Conservation (phyloP, 2,888 invertebrate genomes). For the Mesopsocus fuscifrons region DNA sequence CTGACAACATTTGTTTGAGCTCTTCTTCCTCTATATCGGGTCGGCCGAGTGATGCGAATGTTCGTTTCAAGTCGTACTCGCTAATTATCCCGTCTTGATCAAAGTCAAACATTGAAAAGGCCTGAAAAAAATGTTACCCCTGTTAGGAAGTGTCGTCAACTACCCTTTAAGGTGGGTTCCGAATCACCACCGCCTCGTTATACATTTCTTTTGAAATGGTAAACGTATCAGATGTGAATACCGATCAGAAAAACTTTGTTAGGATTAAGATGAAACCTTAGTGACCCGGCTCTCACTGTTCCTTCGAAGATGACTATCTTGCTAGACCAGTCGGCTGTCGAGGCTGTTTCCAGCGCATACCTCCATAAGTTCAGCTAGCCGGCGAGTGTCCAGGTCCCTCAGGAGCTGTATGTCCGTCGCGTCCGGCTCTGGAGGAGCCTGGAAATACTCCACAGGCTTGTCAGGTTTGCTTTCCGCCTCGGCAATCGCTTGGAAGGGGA, state of each 20-base stretch:
- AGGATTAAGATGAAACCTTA: too few species aligned
- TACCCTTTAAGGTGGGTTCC: too few species aligned
- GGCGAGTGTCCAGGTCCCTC: conserved; percentile 2
- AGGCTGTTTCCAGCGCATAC: conserved; percentile 9
- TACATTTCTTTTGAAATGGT: too few species aligned
- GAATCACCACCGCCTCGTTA: too few species aligned
- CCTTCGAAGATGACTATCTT: too few species aligned
- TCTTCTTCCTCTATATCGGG: conserved; percentile 33
- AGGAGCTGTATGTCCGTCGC: not conserved
- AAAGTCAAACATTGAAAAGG: conserved; percentile 42
- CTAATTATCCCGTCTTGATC: conserved; percentile 45
- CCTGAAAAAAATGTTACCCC: conserved; percentile 25
- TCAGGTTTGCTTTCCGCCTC: not conserved
- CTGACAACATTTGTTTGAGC: conserved; percentile 39
- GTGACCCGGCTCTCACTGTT: too few species aligned
- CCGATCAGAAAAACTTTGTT: too few species aligned
- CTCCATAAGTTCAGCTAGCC: conserved; percentile 11
- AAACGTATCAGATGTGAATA: too few species aligned
- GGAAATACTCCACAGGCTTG: conserved; percentile 1
- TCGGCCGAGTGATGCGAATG: conserved; percentile 38
- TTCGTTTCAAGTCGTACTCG: conserved; percentile 39
- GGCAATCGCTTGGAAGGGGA: not conserved
- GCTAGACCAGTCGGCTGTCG: too few species aligned
- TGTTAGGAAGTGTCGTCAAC: not conserved
- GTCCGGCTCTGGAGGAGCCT: not conserved